Conservation (phyloP, 1,140 invertebrate genomes). For the Fopius arisanus region DNA sequence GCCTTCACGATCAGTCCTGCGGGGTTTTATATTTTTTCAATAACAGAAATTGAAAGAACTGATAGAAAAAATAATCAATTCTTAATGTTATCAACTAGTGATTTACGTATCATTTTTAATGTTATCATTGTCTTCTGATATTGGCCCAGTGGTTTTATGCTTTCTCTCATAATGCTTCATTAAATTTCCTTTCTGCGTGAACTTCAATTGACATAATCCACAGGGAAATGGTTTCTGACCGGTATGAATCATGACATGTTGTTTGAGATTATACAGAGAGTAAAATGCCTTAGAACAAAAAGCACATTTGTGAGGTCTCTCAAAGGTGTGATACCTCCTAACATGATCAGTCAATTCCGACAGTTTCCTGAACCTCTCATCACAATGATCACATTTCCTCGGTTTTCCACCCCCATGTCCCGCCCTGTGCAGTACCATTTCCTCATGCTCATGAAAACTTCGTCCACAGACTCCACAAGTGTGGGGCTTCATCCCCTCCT, state of each 20-base stretch:
- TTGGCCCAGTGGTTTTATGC: conserved; percentile 26
- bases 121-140: background rate
- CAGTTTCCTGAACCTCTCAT: conserved; percentile 31
- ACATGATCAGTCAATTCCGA: conserved; percentile 34
- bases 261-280: conserved; percentile 34
- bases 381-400: conserved; percentile 33
- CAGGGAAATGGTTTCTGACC: conserved; percentile 36
- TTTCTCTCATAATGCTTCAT: conserved; percentile 33
- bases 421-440: conserved; percentile 35
- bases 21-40: background rate
- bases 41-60: background rate
- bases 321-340: conserved; percentile 35
- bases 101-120: background rate
- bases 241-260: conserved; percentile 37
- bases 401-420: conserved; percentile 37
- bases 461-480: conserved; percentile 46
- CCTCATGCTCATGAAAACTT: conserved; percentile 32
- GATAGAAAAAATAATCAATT: too few species aligned
- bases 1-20: background rate
- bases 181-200: conserved; percentile 38
- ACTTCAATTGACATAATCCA: conserved; percentile 29
- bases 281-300: conserved; percentile 37
- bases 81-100: background rate
- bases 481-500: conserved; percentile 36
- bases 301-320: conserved; percentile 35